Evolutionary conservation across 1,140 invertebrate genomes (phyloP).

Genomic region (Heliothis virescens): DNA sequence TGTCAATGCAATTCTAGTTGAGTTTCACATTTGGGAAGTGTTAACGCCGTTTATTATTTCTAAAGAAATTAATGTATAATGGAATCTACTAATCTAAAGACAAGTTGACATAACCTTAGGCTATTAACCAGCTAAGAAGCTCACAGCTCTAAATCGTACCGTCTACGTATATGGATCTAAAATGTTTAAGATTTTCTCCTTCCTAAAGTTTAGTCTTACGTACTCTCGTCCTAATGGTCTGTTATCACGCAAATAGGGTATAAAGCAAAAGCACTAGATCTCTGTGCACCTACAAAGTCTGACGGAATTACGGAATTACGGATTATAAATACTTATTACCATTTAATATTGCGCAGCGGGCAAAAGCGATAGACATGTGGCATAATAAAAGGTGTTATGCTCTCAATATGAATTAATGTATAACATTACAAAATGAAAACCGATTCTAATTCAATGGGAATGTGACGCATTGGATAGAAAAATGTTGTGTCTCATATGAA

Average conservation of each 20-base stretch:
- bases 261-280: neutral
- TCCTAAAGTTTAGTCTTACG: neutral
- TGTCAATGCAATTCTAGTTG: too few relatives aligned
- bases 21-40: too few relatives aligned
- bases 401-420: slow-evolving; percentile 5
- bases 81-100: slow-evolving; percentile 8
- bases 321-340: neutral
- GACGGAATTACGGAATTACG: neutral
- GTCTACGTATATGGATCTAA: neutral
- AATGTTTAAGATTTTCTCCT: slow-evolving; percentile 24
- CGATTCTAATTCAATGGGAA: slow-evolving; percentile 5
- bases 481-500: neutral
- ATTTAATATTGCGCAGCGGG: neutral
- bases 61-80: neutral
- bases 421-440: slow-evolving; percentile 1
- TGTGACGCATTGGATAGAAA: slow-evolving; percentile 13
- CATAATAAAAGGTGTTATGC: slow-evolving; percentile 16
- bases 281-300: slow-evolving; percentile 1
- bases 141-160: neutral
- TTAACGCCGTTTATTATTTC: too few relatives aligned
- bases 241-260: slow-evolving; percentile 22
- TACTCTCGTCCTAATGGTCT: slow-evolving; percentile 3
- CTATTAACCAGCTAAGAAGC: neutral
- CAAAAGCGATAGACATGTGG: slow-evolving; percentile 16
- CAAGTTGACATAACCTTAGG: neutral